Base-by-base conservation (phyloP, 2,113 vertebrate genomes). In the Entosphenus tridentatus region DNA sequence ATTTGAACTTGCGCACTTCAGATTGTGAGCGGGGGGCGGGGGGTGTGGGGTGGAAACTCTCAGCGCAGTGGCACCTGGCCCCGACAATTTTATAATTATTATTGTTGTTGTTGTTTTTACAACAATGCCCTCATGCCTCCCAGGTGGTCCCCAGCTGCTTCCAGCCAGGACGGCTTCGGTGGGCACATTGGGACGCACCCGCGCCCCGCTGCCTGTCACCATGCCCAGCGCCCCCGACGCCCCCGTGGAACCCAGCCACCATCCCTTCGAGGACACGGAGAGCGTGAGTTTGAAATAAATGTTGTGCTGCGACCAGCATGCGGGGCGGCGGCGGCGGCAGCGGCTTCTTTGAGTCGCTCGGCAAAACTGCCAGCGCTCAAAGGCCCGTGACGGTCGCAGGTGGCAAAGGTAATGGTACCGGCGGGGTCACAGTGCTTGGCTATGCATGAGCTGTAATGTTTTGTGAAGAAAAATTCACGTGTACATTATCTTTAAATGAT, bases 91-190 rank as follows among this genome's bases (percentile, higher is more conserved):
- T 6, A 39, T 39, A 39, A 39, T 39, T 6, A 39, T 39, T 39
- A 39, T 39, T 39, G 1, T 39, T 39, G 1, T 39, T 39, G 39
- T 3, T 39, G 39, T 39, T 39, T 39, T 39, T 39, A 39, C 39
- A 39, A 39, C 39, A 39, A 39, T 39, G 39, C 39, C 6, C 39
- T 39, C 6, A 39, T 39, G 39, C 39, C 39, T 39, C 39, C 4
- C 39, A 39, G 39, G 39, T 39, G 39, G 39, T 39, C 39, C 39
- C 10, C 62, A 65, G 62, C 62, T 65, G 21, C n/a, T 89, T 69
- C 80, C 87, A 0, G 88, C 92, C 75, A 98, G 96, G 84, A 98
- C 90, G 1, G 93, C 93, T 7, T 96, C 85, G 21, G 88, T 96
- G 0, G 89, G 92, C 72, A 96, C 93, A 0, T 71, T 98, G 70